Evolutionary conservation across 64 coral and sea anemone genomes (phyloP).

Genomic region (Montipora sp.): DNA sequence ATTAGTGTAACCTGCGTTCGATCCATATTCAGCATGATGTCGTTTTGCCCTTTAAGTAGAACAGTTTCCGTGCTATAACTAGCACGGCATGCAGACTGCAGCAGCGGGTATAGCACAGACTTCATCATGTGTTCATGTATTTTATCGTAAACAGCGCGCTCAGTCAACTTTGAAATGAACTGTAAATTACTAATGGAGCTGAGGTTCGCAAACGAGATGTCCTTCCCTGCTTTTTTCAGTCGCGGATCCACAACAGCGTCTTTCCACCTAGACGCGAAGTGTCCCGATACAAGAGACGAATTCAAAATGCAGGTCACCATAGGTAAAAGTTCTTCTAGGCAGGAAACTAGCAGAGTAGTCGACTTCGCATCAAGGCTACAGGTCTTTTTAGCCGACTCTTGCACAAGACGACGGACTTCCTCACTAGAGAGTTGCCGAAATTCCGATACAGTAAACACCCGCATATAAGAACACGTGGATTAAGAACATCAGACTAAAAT

Average conservation of each 20-base stretch:
- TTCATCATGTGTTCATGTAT: neutral
- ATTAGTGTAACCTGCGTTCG: neutral
- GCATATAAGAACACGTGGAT: no score
- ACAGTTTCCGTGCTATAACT: neutral
- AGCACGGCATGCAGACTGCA: neutral
- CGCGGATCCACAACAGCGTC: constrained; percentile 31
- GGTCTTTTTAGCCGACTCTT: constrained; percentile 69
- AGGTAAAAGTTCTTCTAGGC: constrained; percentile 59
- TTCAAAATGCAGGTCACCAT: constrained; percentile 47
- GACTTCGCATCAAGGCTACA: constrained; percentile 57
- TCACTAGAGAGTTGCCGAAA: constrained; percentile 66
- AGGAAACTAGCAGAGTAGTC: constrained; percentile 45
- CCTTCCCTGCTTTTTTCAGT: constrained; percentile 45
- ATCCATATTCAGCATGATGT: neutral
- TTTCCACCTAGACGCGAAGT: neutral
- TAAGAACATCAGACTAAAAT: no score
- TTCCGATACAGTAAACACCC: neutral
- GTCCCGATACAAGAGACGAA: constrained; percentile 31
- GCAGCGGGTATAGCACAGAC: neutral
- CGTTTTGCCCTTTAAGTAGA: neutral
- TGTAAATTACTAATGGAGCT: constrained; percentile 28
- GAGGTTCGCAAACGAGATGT: constrained; percentile 33
- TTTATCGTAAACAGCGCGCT: constrained; percentile 18
- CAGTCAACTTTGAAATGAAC: constrained; percentile 1
- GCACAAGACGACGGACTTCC: constrained; percentile 29